These are phyloP conservation scores for Dicranocentrus wangi DNA, from an alignment of 2,888 invertebrate species.

Conservation along the genomic window DNA sequence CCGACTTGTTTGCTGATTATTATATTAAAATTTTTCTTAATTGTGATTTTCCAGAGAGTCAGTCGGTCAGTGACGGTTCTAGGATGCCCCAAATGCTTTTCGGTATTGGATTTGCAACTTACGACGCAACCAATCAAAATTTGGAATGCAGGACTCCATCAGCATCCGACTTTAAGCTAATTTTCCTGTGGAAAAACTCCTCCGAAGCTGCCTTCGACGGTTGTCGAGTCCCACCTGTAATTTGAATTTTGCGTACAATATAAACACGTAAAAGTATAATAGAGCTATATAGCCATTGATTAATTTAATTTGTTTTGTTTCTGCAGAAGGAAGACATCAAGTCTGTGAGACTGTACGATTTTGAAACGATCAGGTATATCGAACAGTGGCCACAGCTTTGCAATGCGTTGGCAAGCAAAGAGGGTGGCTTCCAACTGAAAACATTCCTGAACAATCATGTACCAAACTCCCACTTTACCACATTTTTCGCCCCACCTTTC, in stretches of 20 bases:
- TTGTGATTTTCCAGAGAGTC: slow-evolving; percentile 13
- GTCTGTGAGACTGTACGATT: not conserved
- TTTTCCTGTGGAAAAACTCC: slow-evolving; percentile 51
- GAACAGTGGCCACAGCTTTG: slow-evolving; percentile 21
- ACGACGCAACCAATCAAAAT: slow-evolving; percentile 18
- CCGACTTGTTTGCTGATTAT: too few species aligned
- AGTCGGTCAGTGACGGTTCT: slow-evolving; percentile 6
- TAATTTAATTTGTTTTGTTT: not conserved
- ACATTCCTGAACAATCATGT: slow-evolving; percentile 22
- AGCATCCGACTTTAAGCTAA: slow-evolving; percentile 44
- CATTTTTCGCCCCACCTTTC: slow-evolving; percentile 44
- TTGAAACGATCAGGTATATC: not conserved
- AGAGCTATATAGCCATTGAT: not conserved
- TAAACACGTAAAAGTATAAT: not conserved
- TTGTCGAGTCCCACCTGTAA: slow-evolving; percentile 7
- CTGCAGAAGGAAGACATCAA: not conserved
- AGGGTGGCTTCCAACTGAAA: slow-evolving; percentile 28
- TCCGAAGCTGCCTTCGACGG: slow-evolving; percentile 22
- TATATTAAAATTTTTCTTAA: too few species aligned
- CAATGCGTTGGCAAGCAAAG: slow-evolving; percentile 17
- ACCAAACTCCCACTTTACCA: slow-evolving; percentile 25
- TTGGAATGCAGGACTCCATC: slow-evolving; percentile 21
- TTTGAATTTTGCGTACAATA: not conserved
- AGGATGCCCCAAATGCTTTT: slow-evolving; percentile 40
- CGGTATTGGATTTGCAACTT: slow-evolving; percentile 42